Base-by-base conservation (phyloP, 2,113 vertebrate species). In the Ceratotherium simum region DNA sequence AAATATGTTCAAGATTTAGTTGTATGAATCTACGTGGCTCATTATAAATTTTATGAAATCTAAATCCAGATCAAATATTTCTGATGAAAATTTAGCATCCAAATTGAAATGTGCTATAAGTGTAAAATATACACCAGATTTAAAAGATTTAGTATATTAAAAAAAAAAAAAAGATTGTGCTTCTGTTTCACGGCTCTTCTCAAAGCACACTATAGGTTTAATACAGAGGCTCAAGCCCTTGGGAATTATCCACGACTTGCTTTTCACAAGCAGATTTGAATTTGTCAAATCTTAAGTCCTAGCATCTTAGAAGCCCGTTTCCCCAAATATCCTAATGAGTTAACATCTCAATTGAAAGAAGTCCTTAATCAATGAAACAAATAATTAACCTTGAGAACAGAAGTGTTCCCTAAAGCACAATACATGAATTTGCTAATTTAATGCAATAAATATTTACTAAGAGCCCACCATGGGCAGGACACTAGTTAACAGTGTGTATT, bases 341-440 rank as follows among this genome's bases (percentile, higher is more conserved):
- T 70, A 70, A 36, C 4, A 75, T 51, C 65, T 39, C 42, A 27
- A 8, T 29, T 39, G 64, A 90, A 95, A 88, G 46, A 89, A 83
- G n/a, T 69, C 56, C 48, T 86, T 92, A 92, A 95, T 96, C 87
- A 95, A 87, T 62, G 46, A 92, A 96, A 92, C 90, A 79, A 95
- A 94, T 78, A 85, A 94, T 97, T 95, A 95, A 92, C 75, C 96
- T 90, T 20, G 56, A 90, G 64, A 62, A 95, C 51, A 39, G 64
- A 81, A 58, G 64, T 79, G 75, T 42, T 86, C 80, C 93, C 93
- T 75, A 94, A 88, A 96, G 95, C 91, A 80, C 88, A 84, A 25
- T 70, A 33, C 20, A 27, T 4, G 88, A 72, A 76, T 92, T 56
- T 78, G 48, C 62, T 92, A 23, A 83, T 92, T 93, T 80, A 78